Percentiles rank a stretch among this genome's conserved stretches.
Conservation (phyloP, 2,888 invertebrate genomes). For the Dexiosoma caninum region DNA sequence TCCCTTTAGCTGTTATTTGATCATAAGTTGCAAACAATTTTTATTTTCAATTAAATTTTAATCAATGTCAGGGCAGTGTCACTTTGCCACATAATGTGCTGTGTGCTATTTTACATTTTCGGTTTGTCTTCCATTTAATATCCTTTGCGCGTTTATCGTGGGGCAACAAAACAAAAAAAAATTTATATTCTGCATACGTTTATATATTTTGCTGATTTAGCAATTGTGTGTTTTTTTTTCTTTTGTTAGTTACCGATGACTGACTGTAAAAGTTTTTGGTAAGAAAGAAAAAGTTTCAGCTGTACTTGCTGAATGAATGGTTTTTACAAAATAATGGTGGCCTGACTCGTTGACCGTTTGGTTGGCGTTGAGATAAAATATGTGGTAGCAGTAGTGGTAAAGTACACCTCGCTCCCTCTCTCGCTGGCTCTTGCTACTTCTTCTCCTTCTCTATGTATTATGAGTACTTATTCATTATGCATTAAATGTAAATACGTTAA, state of each 20-base stretch:
- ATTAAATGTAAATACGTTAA: constrained; percentile 77
- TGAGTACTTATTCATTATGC: constrained; percentile 75
- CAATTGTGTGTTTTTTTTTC: too few relatives aligned
- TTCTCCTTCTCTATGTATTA: constrained; percentile 19
- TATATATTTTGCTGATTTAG: constrained; percentile 59
- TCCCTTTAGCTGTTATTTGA: constrained; percentile 47
- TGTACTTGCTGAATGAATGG: background rate
- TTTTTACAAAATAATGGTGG: constrained; percentile 26
- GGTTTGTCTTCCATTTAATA: background rate
- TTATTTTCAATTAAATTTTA: constrained; percentile 67
- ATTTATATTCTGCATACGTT: constrained; percentile 54
- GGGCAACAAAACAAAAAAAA: background rate
- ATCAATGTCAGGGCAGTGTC: constrained; percentile 62
- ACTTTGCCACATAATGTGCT: constrained; percentile 43
- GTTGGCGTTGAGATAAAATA: background rate
- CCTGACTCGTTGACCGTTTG: constrained; percentile 43
- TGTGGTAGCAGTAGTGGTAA: background rate
- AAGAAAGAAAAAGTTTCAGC: constrained; percentile 19
- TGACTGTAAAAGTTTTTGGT: constrained; percentile 46
- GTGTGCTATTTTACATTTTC: background rate
- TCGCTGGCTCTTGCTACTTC: background rate
- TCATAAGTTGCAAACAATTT: constrained; percentile 54
- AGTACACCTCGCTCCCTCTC: too few relatives aligned
- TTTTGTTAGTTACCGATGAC: constrained; percentile 42
- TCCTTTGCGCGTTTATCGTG: constrained; percentile 10